Conservation (phyloP, 2,888 invertebrate genomes). For the Acanthosepion lycidas region DNA sequence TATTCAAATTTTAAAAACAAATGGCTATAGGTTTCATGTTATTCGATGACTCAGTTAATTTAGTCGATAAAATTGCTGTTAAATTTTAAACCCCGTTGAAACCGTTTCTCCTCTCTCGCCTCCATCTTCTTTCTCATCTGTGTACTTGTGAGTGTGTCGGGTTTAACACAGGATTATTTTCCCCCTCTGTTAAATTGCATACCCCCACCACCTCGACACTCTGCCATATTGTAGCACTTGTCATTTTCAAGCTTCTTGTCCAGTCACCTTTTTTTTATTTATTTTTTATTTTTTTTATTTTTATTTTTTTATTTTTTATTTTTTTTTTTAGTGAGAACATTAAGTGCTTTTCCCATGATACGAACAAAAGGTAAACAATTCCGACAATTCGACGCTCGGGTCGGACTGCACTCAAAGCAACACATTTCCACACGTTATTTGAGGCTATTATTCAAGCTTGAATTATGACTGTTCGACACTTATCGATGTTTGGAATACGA, state of each 20-base stretch:
- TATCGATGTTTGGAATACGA: neutral
- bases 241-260: conserved; percentile 6
- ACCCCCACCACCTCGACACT: neutral
- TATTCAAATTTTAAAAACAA: too few species aligned
- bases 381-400: neutral
- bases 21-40: too few species aligned
- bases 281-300: neutral
- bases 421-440: neutral
- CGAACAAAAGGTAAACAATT: neutral
- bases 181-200: too few species aligned
- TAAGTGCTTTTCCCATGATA: conserved; percentile 33
- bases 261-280: neutral
- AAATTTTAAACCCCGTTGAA: too few species aligned
- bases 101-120: too few species aligned
- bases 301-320: neutral
- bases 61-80: too few species aligned
- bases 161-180: neutral
- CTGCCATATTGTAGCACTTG: neutral
- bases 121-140: too few species aligned
- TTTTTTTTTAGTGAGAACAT: neutral
- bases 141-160: neutral
- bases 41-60: too few species aligned
- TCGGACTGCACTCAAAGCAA: neutral
- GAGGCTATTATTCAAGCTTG: conserved; percentile 13
- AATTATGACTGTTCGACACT: neutral